A percentile compares a stretch with the other conserved stretches of the same genome.
phyloP scores from a whole-genome alignment of 1,140 invertebrate genomes.

The Drosophila baimaii region DNA sequence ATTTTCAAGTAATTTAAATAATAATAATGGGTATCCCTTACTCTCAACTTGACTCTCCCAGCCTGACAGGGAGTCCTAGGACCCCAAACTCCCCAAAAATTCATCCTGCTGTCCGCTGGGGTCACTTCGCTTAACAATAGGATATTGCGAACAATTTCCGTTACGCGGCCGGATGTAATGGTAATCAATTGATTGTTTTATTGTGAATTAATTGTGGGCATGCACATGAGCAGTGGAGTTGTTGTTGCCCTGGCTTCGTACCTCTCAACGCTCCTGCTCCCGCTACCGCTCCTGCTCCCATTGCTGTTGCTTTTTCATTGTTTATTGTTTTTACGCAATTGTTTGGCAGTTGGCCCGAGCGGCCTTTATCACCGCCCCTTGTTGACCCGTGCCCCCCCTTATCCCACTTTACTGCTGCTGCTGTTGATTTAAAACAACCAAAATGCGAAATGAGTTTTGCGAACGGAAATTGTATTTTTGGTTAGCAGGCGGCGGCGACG shows the following conservation, averaged over 20 bases:
- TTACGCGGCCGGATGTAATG: constrained; percentile 73
- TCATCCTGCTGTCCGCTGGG: constrained; percentile 6
- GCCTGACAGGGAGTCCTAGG: too few species aligned
- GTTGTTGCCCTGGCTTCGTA: constrained; percentile 27
- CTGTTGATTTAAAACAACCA: constrained; percentile 81
- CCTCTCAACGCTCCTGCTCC: constrained; percentile 3
- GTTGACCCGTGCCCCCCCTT: not conserved
- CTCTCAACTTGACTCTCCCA: not conserved
- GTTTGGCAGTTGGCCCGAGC: constrained; percentile 69
- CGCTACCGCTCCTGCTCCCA: constrained; percentile 10
- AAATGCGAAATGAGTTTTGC: constrained; percentile 79
- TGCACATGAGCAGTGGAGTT: constrained; percentile 63
- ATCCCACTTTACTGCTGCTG: constrained; percentile 13
- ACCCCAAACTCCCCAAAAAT: not conserved
- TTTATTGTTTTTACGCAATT: constrained; percentile 82
- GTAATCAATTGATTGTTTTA: constrained; percentile 83
- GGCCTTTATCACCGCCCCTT: constrained; percentile 36
- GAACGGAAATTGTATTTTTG: constrained; percentile 81
- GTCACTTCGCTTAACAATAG: constrained; percentile 68
- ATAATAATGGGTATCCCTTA: not conserved
- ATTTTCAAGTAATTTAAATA: not conserved
- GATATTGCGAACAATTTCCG: constrained; percentile 79
- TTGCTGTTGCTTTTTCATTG: constrained; percentile 60
- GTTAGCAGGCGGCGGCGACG: constrained; percentile 54
- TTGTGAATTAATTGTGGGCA: constrained; percentile 81